phyloP scores from a whole-genome alignment of 1,140 invertebrate genomes.

The Drosophila busckii region DNA sequence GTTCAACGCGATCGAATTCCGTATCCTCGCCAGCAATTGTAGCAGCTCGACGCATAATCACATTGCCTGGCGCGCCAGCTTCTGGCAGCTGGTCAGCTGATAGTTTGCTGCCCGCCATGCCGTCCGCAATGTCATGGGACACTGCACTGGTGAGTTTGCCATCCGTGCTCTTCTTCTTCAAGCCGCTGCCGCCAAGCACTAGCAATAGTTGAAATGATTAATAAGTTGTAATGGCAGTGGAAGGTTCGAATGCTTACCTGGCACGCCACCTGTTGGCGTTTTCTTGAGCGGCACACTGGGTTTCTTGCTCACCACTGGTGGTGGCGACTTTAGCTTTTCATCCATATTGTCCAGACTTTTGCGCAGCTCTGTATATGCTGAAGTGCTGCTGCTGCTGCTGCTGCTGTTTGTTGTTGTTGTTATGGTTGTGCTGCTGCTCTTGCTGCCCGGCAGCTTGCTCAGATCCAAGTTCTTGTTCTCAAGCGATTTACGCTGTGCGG shows the following conservation, averaged over 20 bases:
- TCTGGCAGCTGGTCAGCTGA: conserved; percentile 43
- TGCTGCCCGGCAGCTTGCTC: conserved; percentile 55
- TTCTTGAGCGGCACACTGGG: conserved; percentile 83
- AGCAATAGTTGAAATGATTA: neutral
- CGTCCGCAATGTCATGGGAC: conserved; percentile 70
- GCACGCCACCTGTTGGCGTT: conserved; percentile 80
- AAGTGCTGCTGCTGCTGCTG: neutral
- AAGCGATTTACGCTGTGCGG: conserved; percentile 80
- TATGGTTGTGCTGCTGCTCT: conserved; percentile 25
- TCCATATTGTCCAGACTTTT: conserved; percentile 76
- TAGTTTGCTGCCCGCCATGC: conserved; percentile 58
- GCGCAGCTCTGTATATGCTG: conserved; percentile 52
- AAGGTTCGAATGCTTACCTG: conserved; percentile 46
- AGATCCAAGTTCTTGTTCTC: conserved; percentile 78
- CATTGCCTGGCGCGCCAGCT: conserved; percentile 36
- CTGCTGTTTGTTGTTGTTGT: conserved; percentile 17
- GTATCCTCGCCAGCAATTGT: conserved; percentile 71
- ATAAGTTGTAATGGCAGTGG: neutral
- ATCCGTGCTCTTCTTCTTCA: conserved; percentile 81
- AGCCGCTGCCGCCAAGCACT: conserved; percentile 77
- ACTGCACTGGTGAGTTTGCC: conserved; percentile 71
- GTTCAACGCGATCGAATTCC: conserved; percentile 83
- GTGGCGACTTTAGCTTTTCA: conserved; percentile 71
- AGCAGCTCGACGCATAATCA: conserved; percentile 62
- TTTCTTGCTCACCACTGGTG: conserved; percentile 80